phyloP scores from a whole-genome alignment of 2,888 invertebrate species.

The Octodonta nipae region DNA sequence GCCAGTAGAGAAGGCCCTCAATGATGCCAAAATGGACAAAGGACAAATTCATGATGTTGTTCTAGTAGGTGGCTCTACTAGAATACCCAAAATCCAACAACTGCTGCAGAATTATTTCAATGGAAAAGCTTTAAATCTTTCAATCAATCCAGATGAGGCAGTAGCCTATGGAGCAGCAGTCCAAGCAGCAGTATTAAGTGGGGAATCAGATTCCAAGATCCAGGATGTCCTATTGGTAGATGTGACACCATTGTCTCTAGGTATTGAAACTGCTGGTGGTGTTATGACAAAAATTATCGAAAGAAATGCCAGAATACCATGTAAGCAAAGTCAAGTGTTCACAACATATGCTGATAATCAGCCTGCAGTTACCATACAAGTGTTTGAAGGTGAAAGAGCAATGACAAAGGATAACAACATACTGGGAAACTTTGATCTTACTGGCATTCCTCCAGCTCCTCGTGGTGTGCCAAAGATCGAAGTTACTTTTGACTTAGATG shows the following conservation, averaged over 20 bases:
- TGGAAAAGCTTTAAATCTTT: constrained; percentile 35
- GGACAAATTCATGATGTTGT: constrained; percentile 64
- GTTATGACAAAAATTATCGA: constrained; percentile 54
- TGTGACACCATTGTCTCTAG: constrained; percentile 54
- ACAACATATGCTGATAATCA: constrained; percentile 57
- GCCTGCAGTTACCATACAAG: constrained; percentile 45
- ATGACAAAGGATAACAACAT: constrained; percentile 72
- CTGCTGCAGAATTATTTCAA: constrained; percentile 63
- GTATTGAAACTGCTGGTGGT: constrained; percentile 68
- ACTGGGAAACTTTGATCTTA: constrained; percentile 49
- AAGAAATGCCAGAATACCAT: constrained; percentile 42
- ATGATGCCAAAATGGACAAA: constrained; percentile 64
- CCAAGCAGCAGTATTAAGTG: constrained; percentile 29
- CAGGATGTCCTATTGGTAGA: constrained; percentile 60
- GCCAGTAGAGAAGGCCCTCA: constrained; percentile 60
- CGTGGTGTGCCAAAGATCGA: constrained; percentile 55
- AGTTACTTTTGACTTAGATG: constrained; percentile 60
- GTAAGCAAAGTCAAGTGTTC: constrained; percentile 43
- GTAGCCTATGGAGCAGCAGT: constrained; percentile 33
- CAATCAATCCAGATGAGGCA: constrained; percentile 32
- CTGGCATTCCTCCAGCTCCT: constrained; percentile 58
- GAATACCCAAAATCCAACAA: constrained; percentile 66
- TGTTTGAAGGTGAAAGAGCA: constrained; percentile 58
- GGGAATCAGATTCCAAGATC: constrained; percentile 50
- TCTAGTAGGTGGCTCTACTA: constrained; percentile 67